Percentiles rank a stretch among this genome's conserved stretches.
Evolutionary conservation across 2,888 invertebrate genomes (phyloP).

Genomic region (Thereva unica): DNA sequence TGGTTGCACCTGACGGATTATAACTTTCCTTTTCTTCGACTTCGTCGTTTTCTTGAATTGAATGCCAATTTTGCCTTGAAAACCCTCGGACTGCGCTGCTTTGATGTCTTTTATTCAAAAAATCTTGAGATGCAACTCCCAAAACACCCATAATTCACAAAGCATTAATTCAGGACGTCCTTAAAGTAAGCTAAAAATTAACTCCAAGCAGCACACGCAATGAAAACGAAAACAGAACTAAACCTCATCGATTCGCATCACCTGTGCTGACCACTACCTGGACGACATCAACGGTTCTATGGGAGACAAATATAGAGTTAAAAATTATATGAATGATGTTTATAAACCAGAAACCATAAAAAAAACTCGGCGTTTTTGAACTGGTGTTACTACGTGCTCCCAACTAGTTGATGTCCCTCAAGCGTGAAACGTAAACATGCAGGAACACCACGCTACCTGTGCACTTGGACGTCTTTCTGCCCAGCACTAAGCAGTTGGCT

Average conservation of each 20-base stretch:
- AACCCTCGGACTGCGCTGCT: not conserved
- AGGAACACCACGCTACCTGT: not conserved
- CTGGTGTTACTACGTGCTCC: not conserved
- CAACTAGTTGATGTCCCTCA: slow-evolving; percentile 6
- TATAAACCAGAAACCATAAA: not conserved
- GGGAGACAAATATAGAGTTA: not conserved
- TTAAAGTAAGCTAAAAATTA: not conserved
- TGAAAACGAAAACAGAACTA: slow-evolving; percentile 39
- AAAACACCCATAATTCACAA: slow-evolving; percentile 37
- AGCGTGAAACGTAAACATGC: slow-evolving; percentile 23
- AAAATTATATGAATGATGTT: not conserved
- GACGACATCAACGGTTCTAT: not conserved
- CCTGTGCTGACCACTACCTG: slow-evolving; percentile 36
- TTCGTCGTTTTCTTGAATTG: slow-evolving; percentile 26
- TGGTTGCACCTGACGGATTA: not conserved
- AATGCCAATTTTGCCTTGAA: slow-evolving; percentile 15
- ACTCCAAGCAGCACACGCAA: slow-evolving; percentile 13
- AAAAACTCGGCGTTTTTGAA: no score
- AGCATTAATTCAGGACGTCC: slow-evolving; percentile 1
- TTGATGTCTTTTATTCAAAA: not conserved
- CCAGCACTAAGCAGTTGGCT: no score
- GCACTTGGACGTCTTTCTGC: no score
- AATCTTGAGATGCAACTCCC: slow-evolving; percentile 31
- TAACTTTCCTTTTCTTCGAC: slow-evolving; percentile 22
- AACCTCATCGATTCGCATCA: slow-evolving; percentile 38